Conservation (phyloP, 2,113 vertebrate species). For the Callithrix jacchus region DNA sequence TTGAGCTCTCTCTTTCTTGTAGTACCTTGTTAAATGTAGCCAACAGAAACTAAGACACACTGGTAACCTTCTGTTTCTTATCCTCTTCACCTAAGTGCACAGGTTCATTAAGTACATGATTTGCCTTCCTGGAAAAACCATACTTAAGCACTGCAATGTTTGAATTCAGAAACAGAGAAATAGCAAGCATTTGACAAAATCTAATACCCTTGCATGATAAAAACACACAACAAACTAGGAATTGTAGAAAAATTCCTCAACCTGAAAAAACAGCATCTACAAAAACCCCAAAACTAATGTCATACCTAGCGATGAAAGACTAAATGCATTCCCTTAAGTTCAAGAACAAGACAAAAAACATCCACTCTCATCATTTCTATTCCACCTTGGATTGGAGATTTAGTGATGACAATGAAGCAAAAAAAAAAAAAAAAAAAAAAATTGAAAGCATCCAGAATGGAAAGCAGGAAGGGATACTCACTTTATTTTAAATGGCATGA, state of each 20-base stretch:
- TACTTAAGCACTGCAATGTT: not conserved
- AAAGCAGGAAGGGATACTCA: not conserved
- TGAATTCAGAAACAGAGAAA: conserved; percentile 10
- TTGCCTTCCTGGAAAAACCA: not conserved
- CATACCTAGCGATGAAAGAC: not conserved
- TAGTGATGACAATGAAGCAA: not conserved
- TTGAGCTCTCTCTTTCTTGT: not conserved
- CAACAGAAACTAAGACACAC: not conserved
- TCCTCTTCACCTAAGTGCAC: not conserved
- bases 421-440: conserved; percentile 33
- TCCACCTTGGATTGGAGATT: not conserved
- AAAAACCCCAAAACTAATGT: conserved; percentile 27
- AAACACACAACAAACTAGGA: not conserved
- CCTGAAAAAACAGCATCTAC: not conserved
- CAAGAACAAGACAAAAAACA: not conserved
- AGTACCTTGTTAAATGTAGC: conserved; percentile 19
- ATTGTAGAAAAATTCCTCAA: not conserved
- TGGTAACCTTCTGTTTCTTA: not conserved
- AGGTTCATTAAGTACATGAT: not conserved
- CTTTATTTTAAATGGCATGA: not conserved
- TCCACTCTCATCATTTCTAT: not conserved
- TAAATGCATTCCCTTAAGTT: not conserved
- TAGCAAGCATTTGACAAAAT: not conserved
- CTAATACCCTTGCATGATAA: not conserved
- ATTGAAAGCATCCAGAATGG: not conserved